Base-by-base conservation (phyloP, 2,113 vertebrate species). In the Lanius collurio region DNA sequence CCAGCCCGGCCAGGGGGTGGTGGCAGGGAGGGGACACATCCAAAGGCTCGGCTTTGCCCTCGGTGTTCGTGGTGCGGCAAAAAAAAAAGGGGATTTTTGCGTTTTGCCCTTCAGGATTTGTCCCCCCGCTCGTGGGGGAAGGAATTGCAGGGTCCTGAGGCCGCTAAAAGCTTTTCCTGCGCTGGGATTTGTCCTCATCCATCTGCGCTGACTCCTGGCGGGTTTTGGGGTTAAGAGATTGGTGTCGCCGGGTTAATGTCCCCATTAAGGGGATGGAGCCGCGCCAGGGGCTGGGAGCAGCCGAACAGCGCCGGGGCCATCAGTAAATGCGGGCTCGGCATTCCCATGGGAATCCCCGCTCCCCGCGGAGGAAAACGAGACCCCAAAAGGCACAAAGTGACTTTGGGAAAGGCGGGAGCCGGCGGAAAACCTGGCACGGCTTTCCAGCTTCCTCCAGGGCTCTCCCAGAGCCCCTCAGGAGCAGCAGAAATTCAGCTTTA, bases 231-330 rank as follows among this genome's bases (percentile, higher is more conserved):
- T 79, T 65, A 89, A 91, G 86, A 49, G 89, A 76, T 91, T 49
- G 30, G 67, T 35, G 74, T 79, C 94, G 69, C 41, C 15, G 71
- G 84, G 89, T 94, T 94, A 89, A 80, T 69, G 86, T 41, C 64
- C 31, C 85, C 75, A 73, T 90, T 70, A 95, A 33, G 10, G 41
- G 3, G 46, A 46, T 83, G 28, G 57, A 70, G 68, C 39, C 39
- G 69, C 75, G 68, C 24, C 39, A 56, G 39, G 4, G 46, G 31
- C 65, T 2, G 53, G 7, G 14, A 60, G 1, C 9, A 1, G 6
- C 28, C 70, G 6, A 21, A 27, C 39, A 10, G 47, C 10, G 0
- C 47, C 1, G 1, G 3, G 10, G 60, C 4, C 13, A 55, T 35
- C 5, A 13, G 60, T 83, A 84, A 71, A 60, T 31, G 69, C 47